Evolutionary conservation across 2,888 invertebrate genomes (phyloP).

Genomic region (Aplocera efformata): DNA sequence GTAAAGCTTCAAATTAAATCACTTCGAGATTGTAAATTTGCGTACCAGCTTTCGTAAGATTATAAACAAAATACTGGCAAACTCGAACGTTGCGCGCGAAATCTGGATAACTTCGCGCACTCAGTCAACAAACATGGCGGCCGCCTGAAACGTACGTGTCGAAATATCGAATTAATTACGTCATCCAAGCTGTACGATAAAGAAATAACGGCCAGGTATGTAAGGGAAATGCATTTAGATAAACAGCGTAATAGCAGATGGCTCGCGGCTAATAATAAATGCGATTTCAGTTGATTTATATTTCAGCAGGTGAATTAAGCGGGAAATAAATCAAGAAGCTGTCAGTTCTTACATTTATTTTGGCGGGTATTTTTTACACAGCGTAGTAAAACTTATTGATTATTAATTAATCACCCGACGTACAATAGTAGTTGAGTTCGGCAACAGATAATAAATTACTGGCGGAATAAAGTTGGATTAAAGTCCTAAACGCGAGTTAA

Average conservation of each 20-base stretch:
- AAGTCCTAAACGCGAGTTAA: too few species aligned
- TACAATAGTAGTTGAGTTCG: too few species aligned
- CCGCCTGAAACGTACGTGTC: constrained; percentile 44
- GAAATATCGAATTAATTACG: constrained; percentile 54
- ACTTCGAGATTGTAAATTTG: constrained; percentile 29
- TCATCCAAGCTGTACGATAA: constrained; percentile 31
- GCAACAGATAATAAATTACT: too few species aligned
- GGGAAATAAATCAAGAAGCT: not conserved
- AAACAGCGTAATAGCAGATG: constrained; percentile 10
- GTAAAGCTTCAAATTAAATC: constrained; percentile 45
- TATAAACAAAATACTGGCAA: constrained; percentile 51
- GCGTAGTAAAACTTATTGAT: too few species aligned
- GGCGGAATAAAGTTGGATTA: too few species aligned
- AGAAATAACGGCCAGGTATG: constrained; percentile 24
- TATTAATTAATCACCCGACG: too few species aligned
- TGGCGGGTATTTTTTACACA: too few species aligned
- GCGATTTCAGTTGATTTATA: constrained; percentile 2
- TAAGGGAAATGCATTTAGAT: constrained; percentile 17
- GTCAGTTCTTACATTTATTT: not conserved
- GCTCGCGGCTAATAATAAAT: not conserved
- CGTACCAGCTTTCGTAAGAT: constrained; percentile 42
- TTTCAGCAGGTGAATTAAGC: constrained; percentile 5
- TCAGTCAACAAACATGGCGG: constrained; percentile 62
- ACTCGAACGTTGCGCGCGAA: constrained; percentile 53
- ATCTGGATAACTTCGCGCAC: constrained; percentile 73